Evolutionary conservation across 2,888 invertebrate species (phyloP), one percentile per base, ranked within the genome.

Genomic region (Acrobasis consociella): DNA sequence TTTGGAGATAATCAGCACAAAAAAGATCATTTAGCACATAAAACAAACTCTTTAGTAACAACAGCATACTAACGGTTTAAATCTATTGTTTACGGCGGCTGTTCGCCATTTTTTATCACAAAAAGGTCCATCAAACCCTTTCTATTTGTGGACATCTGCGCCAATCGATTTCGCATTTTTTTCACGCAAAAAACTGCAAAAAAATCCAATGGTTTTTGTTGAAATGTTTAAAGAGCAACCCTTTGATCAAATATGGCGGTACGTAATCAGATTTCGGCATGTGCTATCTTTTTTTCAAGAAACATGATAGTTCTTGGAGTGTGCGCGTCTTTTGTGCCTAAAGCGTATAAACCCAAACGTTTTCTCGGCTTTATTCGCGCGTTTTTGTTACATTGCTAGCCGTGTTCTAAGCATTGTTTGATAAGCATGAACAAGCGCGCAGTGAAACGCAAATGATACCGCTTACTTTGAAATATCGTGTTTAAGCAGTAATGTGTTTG

Each of bases 241-340:
- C 90, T 91, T 92, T 91, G 81, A 87, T 86, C 85, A 85, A 90
- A 89, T 80, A 88, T 77, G 81, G 83, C 76, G 78, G 72, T 72
- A 72, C 56, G 86, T 90, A 91, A 92, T 92, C 91, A 89, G 90
- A 91, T 91, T 91, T 92, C 91, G 89, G 85, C 91, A 92, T 92
- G 91, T 91, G 91, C 86, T 87, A 80, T 86, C 82, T 78, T 72
- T 81, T 82, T 83, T 80, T 72, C 42, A 86, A 88, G 91, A 88
- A 91, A 92, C 83, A 73, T 78, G 90, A 92, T 87, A 86, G 81
- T 83, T 84, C 90, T 91, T 87, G 86, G 85, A 87, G 89, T 88
- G 89, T 87, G 89, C 84, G 42, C 83, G 72, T 84, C 87, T 83
- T 83, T 89, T 89, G 87, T 87, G 81, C 80, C 84, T 81, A 83